Conservation (phyloP, 2,888 invertebrate genomes). For the Camptogramma bilineatum region DNA sequence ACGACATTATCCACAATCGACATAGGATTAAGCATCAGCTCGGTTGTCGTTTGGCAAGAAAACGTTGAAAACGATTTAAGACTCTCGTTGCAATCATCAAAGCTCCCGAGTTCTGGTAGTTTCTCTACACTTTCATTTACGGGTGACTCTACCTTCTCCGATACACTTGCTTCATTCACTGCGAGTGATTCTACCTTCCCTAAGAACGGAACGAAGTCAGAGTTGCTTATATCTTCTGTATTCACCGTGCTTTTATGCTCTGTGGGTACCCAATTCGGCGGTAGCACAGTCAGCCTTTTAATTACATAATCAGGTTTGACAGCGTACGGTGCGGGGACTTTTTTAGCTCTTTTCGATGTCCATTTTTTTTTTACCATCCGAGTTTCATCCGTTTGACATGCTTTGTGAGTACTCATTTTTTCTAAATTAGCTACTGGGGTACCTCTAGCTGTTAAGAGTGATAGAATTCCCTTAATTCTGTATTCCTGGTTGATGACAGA, state of each 20-base stretch:
- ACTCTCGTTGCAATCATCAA: conserved; percentile 63
- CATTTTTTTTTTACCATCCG: conserved; percentile 40
- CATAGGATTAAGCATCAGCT: conserved; percentile 46
- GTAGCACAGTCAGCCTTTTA: conserved; percentile 15
- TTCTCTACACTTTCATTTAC: neutral
- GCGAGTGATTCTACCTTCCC: too few species aligned
- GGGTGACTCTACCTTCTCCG: too few species aligned
- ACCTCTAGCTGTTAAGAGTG: conserved; percentile 53
- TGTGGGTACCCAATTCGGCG: too few species aligned
- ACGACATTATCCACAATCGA: conserved; percentile 40
- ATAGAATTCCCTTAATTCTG: conserved; percentile 63
- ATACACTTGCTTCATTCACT: too few species aligned
- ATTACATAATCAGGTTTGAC: conserved; percentile 47
- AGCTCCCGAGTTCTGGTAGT: conserved; percentile 35
- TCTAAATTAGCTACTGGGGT: neutral
- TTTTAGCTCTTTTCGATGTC: conserved; percentile 43
- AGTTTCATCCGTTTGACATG: conserved; percentile 59
- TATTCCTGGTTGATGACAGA: conserved; percentile 66
- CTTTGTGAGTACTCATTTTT: neutral
- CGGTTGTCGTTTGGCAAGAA: conserved; percentile 38
- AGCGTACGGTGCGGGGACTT: conserved; percentile 59
- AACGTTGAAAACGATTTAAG: conserved; percentile 53
- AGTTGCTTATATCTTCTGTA: too few species aligned
- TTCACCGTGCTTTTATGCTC: neutral
- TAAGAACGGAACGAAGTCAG: too few species aligned